A percentile compares a stretch with the other conserved stretches of the same genome.
These are phyloP conservation scores for Mus spicilegus DNA, from an alignment of 2,113 vertebrate genomes.

Conservation along the genomic window DNA sequence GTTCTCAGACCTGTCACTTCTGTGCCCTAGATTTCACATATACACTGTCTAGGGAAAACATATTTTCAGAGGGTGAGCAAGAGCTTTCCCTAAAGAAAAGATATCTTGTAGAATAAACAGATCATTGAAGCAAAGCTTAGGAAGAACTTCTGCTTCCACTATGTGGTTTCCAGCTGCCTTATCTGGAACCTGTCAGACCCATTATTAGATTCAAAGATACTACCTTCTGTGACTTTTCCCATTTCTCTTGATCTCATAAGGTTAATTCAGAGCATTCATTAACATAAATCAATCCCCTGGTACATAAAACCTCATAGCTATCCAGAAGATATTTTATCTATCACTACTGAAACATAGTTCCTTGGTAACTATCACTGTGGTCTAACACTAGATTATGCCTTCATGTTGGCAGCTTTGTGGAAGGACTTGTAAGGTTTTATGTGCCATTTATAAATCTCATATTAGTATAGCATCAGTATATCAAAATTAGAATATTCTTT, in stretches of 20 bases:
- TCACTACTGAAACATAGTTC: neutral
- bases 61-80: neutral
- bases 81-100: neutral
- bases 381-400: neutral
- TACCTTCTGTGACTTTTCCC: neutral
- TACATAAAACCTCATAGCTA: neutral
- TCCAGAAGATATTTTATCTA: neutral
- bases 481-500: neutral
- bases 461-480: neutral
- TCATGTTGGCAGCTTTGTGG: slow-evolving; percentile 6
- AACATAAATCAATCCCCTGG: neutral
- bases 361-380: neutral
- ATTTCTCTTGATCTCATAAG: neutral
- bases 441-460: neutral
- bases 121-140: neutral
- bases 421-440: neutral
- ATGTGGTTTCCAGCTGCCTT: neutral
- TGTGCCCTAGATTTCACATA: slow-evolving; percentile 11
- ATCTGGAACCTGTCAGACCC: neutral
- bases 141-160: neutral
- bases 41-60: neutral
- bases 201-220: neutral
- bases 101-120: neutral
- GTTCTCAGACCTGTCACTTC: neutral
- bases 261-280: neutral